These are phyloP conservation scores for Toxonevra muliebris DNA, from an alignment of 2,888 invertebrate genomes.

Conservation along the genomic window DNA sequence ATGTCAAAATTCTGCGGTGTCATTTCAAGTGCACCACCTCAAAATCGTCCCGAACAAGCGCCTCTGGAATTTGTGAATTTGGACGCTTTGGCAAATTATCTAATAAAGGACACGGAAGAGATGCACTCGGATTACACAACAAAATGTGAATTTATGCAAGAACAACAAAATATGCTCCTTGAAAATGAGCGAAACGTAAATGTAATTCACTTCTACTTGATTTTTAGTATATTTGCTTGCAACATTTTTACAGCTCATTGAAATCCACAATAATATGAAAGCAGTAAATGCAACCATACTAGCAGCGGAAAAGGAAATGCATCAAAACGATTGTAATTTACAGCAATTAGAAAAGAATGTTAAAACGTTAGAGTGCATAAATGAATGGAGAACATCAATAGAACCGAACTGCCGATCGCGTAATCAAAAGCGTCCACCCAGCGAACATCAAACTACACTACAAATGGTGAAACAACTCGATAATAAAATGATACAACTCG, in stretches of 20 bases:
- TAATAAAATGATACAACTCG: constrained; percentile 9
- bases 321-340: constrained; percentile 12
- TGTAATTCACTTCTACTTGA: neutral
- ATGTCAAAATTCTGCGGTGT: constrained; percentile 37
- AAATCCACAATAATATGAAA: constrained; percentile 19
- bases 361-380: constrained; percentile 8
- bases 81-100: constrained; percentile 25
- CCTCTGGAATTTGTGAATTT: constrained; percentile 23
- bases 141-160: constrained; percentile 23
- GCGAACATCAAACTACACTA: constrained; percentile 6
- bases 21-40: constrained; percentile 20
- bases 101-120: constrained; percentile 24
- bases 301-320: constrained; percentile 22
- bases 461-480: constrained; percentile 22
- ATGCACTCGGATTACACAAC: constrained; percentile 25
- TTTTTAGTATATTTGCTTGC: neutral
- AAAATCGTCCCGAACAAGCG: constrained; percentile 1
- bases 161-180: constrained; percentile 19
- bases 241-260: constrained; percentile 10
- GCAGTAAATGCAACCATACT: constrained; percentile 14
- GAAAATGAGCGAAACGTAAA: constrained; percentile 31
- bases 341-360: constrained; percentile 10
- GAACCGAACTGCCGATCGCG: neutral
- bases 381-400: neutral
- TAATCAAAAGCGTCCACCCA: neutral